A percentile compares a stretch with the other conserved stretches of the same genome.
Conservation (phyloP, 2,888 invertebrate species). For the Caenorhabditis sp. region DNA sequence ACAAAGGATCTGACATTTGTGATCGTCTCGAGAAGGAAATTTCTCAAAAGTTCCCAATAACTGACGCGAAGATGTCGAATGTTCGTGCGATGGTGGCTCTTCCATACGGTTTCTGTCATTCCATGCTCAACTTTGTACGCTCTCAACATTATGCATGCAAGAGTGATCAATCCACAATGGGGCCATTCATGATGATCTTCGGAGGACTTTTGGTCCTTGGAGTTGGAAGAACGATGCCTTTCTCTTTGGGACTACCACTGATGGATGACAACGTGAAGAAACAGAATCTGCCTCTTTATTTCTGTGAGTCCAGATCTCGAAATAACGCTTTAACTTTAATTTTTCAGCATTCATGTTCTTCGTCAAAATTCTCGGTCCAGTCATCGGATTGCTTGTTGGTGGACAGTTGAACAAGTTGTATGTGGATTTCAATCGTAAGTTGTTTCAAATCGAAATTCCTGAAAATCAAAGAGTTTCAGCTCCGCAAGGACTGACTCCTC, state of each 20-base stretch:
- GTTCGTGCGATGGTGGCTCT: conserved; percentile 71
- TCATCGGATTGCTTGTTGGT: conserved; percentile 82
- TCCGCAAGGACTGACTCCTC: conserved; percentile 82
- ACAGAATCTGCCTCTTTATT: conserved; percentile 82
- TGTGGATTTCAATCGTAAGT: conserved; percentile 79
- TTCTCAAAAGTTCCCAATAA: conserved; percentile 53
- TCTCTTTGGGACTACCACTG: conserved; percentile 82
- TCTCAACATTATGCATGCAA: conserved; percentile 65
- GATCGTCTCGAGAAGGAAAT: conserved; percentile 56
- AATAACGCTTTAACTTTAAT: neutral
- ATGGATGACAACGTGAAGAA: conserved; percentile 83
- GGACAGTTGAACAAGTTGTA: conserved; percentile 81
- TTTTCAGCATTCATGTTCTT: conserved; percentile 83
- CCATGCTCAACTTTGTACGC: conserved; percentile 71
- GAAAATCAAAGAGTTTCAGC: conserved; percentile 71
- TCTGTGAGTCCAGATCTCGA: conserved; percentile 71
- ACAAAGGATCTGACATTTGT: conserved; percentile 55
- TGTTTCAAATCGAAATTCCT: neutral
- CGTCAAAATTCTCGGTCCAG: conserved; percentile 83
- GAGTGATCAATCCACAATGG: conserved; percentile 73
- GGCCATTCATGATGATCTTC: conserved; percentile 83
- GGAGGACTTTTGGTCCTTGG: conserved; percentile 82
- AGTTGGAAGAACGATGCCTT: conserved; percentile 83
- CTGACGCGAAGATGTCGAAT: conserved; percentile 63
- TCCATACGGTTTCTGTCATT: conserved; percentile 80